phyloP scores from a whole-genome alignment of 2,113 vertebrate genomes.

The Alligator mississippiensis region DNA sequence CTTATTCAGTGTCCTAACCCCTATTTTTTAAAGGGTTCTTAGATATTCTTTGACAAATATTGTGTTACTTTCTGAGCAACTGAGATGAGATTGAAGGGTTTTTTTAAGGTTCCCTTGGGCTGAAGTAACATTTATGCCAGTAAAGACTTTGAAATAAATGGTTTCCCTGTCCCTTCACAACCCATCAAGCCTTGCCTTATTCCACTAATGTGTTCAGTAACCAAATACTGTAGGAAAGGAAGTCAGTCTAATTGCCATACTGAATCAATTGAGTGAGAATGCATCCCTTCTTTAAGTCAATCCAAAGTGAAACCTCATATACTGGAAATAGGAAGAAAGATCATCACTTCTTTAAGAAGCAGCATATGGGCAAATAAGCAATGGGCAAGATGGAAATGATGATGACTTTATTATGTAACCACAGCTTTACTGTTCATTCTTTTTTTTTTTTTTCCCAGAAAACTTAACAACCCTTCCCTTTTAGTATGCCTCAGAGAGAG shows the following conservation, averaged over 20 bases:
- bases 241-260: constrained; percentile 4
- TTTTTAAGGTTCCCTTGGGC: neutral
- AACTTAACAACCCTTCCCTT: neutral
- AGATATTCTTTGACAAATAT: no score
- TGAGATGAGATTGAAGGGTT: neutral
- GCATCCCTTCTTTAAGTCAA: constrained; percentile 5
- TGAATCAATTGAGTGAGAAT: constrained; percentile 38
- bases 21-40: neutral
- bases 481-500: neutral
- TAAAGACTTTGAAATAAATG: neutral
- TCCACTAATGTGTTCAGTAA: neutral
- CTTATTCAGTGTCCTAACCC: neutral
- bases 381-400: neutral
- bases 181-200: neutral
- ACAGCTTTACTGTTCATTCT: neutral
- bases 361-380: constrained; percentile 39
- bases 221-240: neutral
- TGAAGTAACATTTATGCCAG: neutral
- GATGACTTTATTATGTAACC: constrained; percentile 15
- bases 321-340: constrained; percentile 16
- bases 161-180: neutral
- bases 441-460: constrained; percentile 30
- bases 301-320: constrained; percentile 8
- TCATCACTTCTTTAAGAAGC: neutral
- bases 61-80: neutral